Evolutionary conservation across 1,140 invertebrate genomes (phyloP).

Genomic region (Dryas iulia): DNA sequence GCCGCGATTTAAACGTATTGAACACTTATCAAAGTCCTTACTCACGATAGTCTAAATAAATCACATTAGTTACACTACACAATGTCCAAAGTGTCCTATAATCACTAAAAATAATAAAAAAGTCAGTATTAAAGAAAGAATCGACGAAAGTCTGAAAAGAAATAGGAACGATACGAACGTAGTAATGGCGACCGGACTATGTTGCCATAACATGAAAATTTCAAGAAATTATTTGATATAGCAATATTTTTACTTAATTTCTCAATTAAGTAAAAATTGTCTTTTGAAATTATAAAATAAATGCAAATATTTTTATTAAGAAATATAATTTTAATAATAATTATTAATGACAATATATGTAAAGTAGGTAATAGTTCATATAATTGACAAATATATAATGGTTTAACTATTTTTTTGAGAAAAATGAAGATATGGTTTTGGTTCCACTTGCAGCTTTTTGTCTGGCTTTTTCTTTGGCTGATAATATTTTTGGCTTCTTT

Average conservation of each 20-base stretch:
- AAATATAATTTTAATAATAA: not conserved
- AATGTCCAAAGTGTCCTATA: constrained; percentile 60
- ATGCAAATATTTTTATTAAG: not conserved
- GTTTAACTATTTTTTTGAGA: constrained; percentile 72
- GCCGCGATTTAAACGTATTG: constrained; percentile 78
- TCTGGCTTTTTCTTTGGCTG: constrained; percentile 86
- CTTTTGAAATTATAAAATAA: too few relatives aligned
- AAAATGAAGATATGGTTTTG: constrained; percentile 88
- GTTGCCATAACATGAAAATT: constrained; percentile 24
- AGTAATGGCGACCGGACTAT: constrained; percentile 41
- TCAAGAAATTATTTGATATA: not conserved
- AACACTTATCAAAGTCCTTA: constrained; percentile 68
- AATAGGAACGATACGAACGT: constrained; percentile 64
- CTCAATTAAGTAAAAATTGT: too few relatives aligned
- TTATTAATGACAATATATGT: not conserved
- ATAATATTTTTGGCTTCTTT: constrained; percentile 54
- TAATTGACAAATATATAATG: not conserved
- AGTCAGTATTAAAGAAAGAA: constrained; percentile 63
- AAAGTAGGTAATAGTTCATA: too few relatives aligned
- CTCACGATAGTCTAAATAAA: constrained; percentile 43
- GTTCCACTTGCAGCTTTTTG: constrained; percentile 87
- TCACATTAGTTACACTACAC: constrained; percentile 66
- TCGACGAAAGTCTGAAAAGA: constrained; percentile 55
- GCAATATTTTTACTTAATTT: not conserved
- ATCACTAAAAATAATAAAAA: constrained; percentile 64